Base-by-base conservation (phyloP, 2,797 vertebrate species). In the Hoplostethus atlanticus region DNA sequence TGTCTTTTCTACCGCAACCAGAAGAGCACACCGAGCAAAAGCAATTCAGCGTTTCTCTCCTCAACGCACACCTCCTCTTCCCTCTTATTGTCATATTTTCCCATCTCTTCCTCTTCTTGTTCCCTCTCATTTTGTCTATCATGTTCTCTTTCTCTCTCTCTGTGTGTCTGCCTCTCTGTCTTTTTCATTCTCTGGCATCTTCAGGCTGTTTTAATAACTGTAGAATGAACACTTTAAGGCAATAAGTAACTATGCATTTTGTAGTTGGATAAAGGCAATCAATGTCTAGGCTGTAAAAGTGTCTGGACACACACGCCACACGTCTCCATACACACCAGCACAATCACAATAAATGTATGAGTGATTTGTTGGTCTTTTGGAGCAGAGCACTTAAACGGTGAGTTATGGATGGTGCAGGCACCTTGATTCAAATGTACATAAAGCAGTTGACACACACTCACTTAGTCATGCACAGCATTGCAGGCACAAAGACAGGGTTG, bases 21-120 rank as follows among this genome's bases (percentile, higher is more conserved):
- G 28, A 28, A 28, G 3, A 28, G 28, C 28, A 28, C 28, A 40
- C 76, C 53, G 38, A 76, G 79, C 77, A 71, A 73, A 30, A 74
- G 85, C 85, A 86, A 92, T 85, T 92, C 89, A 93, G 92, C 90
- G 78, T 78, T 90, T 86, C 79, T 80, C 65, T 58, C 68, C 73
- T 48, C 21, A 65, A 42, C 80, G 80, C 64, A 67, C 71, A 46
- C 73, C 69, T 77, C 63, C 51, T 68, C 72, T 72, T 86, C 73
- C 54, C 40, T 65, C 76, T 86, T 68, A 77, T 85, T 86, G 82
- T 77, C 68, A 64, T 59, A 67, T 77, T 64, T 69, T 16, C 61
- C n/a, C 47, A 12, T 68, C 73, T 68, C 17, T 17, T 54, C 30
- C 42, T 46, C 25, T 53, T 52, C 70, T 54, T 58, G 16, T 28